phyloP scores from a whole-genome alignment of 2,113 vertebrate genomes.

The Grus americana region DNA sequence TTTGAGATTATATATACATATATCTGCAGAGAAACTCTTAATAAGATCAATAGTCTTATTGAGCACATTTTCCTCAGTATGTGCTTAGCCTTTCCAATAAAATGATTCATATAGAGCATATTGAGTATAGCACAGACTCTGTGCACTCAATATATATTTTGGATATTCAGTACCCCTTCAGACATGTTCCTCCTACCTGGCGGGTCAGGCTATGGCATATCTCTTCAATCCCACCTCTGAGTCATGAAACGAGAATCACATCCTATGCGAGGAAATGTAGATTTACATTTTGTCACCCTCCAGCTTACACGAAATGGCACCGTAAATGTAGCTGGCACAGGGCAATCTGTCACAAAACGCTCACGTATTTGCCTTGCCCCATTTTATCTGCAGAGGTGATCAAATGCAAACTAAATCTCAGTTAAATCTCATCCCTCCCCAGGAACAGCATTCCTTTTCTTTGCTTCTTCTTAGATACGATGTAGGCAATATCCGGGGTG shows the following conservation, averaged over 20 bases:
- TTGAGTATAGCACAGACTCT: not conserved
- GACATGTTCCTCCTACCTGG: not conserved
- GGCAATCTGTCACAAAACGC: not conserved
- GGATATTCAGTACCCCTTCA: not conserved
- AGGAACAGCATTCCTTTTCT: not conserved
- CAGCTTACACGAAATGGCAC: not conserved
- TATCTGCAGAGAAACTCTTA: not conserved
- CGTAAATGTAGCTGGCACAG: not conserved
- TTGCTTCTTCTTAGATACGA: not conserved
- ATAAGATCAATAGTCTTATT: conserved; percentile 6
- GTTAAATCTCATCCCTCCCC: not conserved
- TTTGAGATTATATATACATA: not conserved
- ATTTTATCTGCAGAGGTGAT: not conserved
- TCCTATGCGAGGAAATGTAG: not conserved
- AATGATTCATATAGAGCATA: not conserved
- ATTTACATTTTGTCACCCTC: not conserved
- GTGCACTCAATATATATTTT: not conserved
- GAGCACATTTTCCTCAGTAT: not conserved
- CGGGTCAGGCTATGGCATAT: not conserved
- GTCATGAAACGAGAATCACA: not conserved
- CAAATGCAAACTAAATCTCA: not conserved
- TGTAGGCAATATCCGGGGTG: not conserved
- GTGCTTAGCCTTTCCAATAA: not conserved
- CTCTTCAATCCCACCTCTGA: not conserved
- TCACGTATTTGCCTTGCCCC: not conserved